Conservation (phyloP, 2,113 vertebrate genomes). For the Sorex fumeus region DNA sequence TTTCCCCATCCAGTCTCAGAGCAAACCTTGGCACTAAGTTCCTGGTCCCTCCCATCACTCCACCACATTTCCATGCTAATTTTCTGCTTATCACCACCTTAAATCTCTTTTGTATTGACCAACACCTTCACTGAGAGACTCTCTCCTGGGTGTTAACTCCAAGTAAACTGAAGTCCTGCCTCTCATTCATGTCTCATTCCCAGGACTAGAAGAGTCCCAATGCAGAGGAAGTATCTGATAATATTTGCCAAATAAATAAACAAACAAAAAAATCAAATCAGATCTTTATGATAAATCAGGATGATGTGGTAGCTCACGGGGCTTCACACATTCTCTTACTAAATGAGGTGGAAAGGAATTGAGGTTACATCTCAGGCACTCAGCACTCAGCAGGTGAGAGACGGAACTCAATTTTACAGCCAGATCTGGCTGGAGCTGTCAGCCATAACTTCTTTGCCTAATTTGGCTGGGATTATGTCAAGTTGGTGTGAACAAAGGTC, state of each 20-base stretch:
- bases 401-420: slow-evolving; percentile 19
- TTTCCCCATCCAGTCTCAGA: background rate
- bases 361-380: background rate
- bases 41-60: background rate
- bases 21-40: background rate
- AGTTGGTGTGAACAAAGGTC: background rate
- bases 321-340: background rate
- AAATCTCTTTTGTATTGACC: background rate
- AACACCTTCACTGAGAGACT: background rate
- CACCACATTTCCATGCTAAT: background rate
- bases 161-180: background rate
- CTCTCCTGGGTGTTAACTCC: background rate
- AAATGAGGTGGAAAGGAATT: background rate
- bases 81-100: background rate
- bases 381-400: slow-evolving; percentile 3
- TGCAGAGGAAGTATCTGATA: background rate
- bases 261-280: background rate
- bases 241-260: background rate
- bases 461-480: slow-evolving; percentile 19
- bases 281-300: background rate
- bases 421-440: background rate
- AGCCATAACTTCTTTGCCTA: background rate
- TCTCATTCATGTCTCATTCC: background rate
- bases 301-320: background rate
- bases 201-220: background rate